Evolutionary conservation across 2,797 vertebrate genomes (phyloP), one percentile per base, ranked within the genome.

Genomic region (Esox lucius): DNA sequence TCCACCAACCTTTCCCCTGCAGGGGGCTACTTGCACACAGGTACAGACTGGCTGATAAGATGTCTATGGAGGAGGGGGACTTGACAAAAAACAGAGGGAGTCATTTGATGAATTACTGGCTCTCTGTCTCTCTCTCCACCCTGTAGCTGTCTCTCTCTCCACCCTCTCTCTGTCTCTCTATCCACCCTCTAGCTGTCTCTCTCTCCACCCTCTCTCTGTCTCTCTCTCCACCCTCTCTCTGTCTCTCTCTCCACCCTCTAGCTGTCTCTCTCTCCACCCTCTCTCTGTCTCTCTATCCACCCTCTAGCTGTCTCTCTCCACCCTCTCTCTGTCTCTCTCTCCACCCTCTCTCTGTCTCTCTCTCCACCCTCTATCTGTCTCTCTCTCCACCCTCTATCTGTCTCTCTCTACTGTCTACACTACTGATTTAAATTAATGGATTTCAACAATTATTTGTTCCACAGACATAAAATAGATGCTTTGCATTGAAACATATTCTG

Each of bases 371-470:
- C 5, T 33, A 2, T 33, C 5, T 2, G 33, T 33, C 33, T 33
- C 33, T 33, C 33, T 33, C 33, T 5, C 33, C 33, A 33, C 33
- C n/a, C n/a, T n/a, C n/a, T n/a, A n/a, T n/a, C n/a, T n/a, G n/a
- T n/a, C n/a, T n/a, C n/a, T n/a, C n/a, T n/a, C n/a, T n/a, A n/a
- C n/a, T n/a, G n/a, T 33, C 33, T 5, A 2, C 33, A 33, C 33
- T 33, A n/a, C n/a, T n/a, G n/a, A 85, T 90, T 89, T 89, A 87
- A 85, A 87, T 84, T 75, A 89, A 91, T 91, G 78, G 89, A 91
- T 91, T 87, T 84, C 74, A 24, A 83, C 75, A 76, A 22, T 4
- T 80, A 79, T 70, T 42, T 61, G 78, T 83, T 79, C 61, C 78
- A 84, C 80, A 80, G 75, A 82, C 84, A 92, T 89, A 78, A 74